phyloP scores from a whole-genome alignment of 2,797 vertebrate species.

The Platyrinchus mystaceus region DNA sequence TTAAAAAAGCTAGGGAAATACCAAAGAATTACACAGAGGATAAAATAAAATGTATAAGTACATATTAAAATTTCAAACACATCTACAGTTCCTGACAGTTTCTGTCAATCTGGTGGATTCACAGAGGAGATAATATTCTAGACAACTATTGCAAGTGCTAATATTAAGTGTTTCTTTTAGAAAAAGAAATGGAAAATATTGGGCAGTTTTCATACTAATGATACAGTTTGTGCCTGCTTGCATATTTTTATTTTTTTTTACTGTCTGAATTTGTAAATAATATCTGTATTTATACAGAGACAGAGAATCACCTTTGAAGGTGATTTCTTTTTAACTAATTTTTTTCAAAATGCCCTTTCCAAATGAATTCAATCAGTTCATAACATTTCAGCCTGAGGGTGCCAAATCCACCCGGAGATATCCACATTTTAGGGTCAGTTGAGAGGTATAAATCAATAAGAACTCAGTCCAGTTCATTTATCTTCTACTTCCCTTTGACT shows the following conservation, averaged over 20 bases:
- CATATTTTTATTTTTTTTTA: background rate
- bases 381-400: background rate
- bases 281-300: background rate
- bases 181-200: background rate
- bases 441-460: background rate
- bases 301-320: background rate
- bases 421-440: background rate
- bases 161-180: background rate
- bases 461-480: background rate
- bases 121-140: background rate
- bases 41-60: background rate
- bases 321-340: background rate
- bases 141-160: background rate
- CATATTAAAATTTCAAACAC: background rate
- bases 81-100: background rate
- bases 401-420: background rate
- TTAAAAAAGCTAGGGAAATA: background rate
- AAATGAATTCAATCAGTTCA: background rate
- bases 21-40: background rate
- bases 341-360: background rate
- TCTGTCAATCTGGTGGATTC: background rate
- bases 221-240: background rate
- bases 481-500: slow-evolving; percentile 17
- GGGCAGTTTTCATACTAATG: background rate
- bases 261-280: background rate